Evolutionary conservation across 2,888 invertebrate genomes (phyloP), one percentile per base, ranked within the genome.

Genomic region (Dicyrtoma fusca): DNA sequence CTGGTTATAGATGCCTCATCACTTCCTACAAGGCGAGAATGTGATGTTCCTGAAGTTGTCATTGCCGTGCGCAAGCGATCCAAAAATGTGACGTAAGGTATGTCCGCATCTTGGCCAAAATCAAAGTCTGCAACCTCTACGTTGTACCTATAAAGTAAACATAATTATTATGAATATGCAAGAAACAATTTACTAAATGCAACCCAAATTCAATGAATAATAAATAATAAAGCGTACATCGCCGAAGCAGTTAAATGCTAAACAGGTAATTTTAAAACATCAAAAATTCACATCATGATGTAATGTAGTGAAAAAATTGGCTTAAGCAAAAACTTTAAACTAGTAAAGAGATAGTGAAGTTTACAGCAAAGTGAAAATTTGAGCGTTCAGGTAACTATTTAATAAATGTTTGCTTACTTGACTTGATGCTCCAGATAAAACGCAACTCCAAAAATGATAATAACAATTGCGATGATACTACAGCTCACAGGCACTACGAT

Each of bases 71-170:
- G 86, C 0, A 95, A 86, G 55, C 94, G 87, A 82, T 94, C 93
- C 65, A 87, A 87, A 83, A 95, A 94, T 19, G 94, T 92, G 85
- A 92, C 94, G 83, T 93, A 94, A 82, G 94, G 93, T 84, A 92
- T 87, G 79, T 93, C 92, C 17, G 89, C 88, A 79, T 89, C 88
- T 81, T 90, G 91, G 0, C 93, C 92, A 82, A 95, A 95, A 83
- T 95, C 92, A 82, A 95, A 95, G 83, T 95, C 92, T 0, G 95
- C 94, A 14, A 94, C 94, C 86, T 95, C 95, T 59, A 95, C 88
- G 1, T 89, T 90, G 81, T 90, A 90, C 78, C 91, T 91, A 83
- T 5, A 84, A 83, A 63, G 75, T 74, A 77, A 65, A 34, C 45
- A 45, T 17, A 74, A 72, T 59, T 49, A 45, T 44, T 57, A 53